phyloP scores from a whole-genome alignment of 2,113 vertebrate genomes.

The Paratilapia polleni region DNA sequence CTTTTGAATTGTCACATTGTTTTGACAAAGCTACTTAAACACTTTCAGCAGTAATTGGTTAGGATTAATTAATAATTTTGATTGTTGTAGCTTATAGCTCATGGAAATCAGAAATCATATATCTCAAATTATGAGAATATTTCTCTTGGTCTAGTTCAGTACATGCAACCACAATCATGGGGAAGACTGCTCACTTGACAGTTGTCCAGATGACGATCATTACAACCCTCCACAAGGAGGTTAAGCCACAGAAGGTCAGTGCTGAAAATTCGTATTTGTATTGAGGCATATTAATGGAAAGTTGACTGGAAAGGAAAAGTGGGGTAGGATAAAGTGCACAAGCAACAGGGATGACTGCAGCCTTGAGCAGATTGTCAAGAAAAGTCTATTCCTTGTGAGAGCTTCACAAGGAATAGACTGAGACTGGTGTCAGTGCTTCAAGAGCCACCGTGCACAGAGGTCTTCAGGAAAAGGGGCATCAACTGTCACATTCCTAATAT shows the following conservation, averaged over 20 bases:
- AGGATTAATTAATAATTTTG: no score
- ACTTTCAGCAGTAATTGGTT: neutral
- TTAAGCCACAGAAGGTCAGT: neutral
- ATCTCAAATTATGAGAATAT: neutral
- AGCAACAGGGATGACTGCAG: neutral
- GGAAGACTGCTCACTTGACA: neutral
- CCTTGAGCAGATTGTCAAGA: neutral
- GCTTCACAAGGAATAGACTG: neutral
- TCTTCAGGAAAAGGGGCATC: no score
- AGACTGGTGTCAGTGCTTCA: no score
- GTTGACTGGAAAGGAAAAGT: neutral
- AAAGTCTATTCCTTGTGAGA: fast-evolving
- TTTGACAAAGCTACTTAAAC: neutral
- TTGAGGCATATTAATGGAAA: neutral
- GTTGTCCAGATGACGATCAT: neutral
- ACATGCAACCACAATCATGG: neutral
- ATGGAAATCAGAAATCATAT: neutral
- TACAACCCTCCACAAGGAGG: neutral
- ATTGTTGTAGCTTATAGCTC: neutral
- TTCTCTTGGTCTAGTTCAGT: neutral
- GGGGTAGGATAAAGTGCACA: neutral
- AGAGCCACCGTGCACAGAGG: no score
- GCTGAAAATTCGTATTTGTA: neutral
- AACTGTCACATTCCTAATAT: neutral
- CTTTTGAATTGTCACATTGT: neutral